These are phyloP conservation scores for Chouioia cunea DNA, from an alignment of 2,888 invertebrate genomes.

Conservation along the genomic window DNA sequence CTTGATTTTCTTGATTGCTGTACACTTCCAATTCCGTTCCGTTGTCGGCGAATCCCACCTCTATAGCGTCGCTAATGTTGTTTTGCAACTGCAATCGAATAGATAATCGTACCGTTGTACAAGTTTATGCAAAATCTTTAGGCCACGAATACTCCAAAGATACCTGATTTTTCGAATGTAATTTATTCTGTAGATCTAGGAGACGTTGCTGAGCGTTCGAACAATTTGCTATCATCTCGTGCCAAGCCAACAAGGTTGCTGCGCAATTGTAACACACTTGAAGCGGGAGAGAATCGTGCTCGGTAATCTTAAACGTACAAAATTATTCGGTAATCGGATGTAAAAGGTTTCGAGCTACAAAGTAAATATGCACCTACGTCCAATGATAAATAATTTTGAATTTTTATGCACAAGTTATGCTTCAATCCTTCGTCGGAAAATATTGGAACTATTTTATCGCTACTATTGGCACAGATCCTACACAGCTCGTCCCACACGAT, in stretches of 20 bases:
- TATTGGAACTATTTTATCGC: slow-evolving; percentile 73
- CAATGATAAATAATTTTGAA: slow-evolving; percentile 76
- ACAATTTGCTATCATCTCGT: slow-evolving; percentile 73
- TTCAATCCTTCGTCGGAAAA: slow-evolving; percentile 75
- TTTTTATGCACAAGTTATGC: slow-evolving; percentile 74
- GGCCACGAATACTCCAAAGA: not conserved
- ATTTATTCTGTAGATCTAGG: slow-evolving; percentile 50
- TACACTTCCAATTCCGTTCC: slow-evolving; percentile 18
- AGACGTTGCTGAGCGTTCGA: slow-evolving; percentile 70
- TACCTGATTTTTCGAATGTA: slow-evolving; percentile 37
- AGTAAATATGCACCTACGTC: slow-evolving; percentile 66
- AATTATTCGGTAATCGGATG: slow-evolving; percentile 2
- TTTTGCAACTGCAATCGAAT: slow-evolving; percentile 28
- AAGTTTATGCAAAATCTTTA: not conserved
- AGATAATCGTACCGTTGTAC: not conserved
- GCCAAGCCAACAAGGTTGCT: slow-evolving; percentile 76
- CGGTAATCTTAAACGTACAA: slow-evolving; percentile 67
- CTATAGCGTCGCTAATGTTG: slow-evolving; percentile 1
- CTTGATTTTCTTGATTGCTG: slow-evolving; percentile 22
- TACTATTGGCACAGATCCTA: slow-evolving; percentile 72
- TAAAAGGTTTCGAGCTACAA: not conserved
- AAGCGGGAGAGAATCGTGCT: slow-evolving; percentile 72
- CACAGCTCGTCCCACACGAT: slow-evolving; percentile 60
- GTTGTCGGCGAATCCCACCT: slow-evolving; percentile 26
- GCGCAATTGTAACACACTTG: slow-evolving; percentile 77